Evolutionary conservation across 2,888 invertebrate species (phyloP), one percentile per base, ranked within the genome.

Genomic region (Acronicta leporina): DNA sequence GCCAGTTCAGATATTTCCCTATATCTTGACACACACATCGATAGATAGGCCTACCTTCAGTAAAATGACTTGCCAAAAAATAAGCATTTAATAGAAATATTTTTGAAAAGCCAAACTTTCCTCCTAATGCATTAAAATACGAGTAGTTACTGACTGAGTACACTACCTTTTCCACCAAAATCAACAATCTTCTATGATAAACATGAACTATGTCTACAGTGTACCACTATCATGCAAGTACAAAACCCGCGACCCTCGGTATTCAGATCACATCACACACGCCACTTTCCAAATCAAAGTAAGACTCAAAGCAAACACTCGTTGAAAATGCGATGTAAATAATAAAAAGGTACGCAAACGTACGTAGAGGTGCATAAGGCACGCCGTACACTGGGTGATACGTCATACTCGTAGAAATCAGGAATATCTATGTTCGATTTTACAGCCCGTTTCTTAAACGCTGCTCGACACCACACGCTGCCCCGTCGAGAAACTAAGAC

Each of bases 301-400:
- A 91, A 92, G 89, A 85, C 88, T 85, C 86, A 87, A 80, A 81
- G 92, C 92, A 93, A 94, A 94, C 94, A 94, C 94, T 92, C 92
- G 92, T 88, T 90, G 93, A 92, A 94, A 94, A 94, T 94, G 91
- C 88, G 91, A 85, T 91, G 90, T 94, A 94, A 94, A 94, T 94
- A 94, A 94, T 94, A 94, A 93, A 94, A 92, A 90, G 92, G 92
- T 84, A 85, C 82, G 78, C 71, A 70, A 54, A 71, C 47, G 50
- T 54, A 63, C 51, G 40, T 14, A 54, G 50, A 76, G 91, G 92
- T 84, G 82, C 77, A 75, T 69, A 33, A 25, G 25, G 44, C n/a
- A 20, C n/a, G 20, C n/a, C 5, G 6, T 13, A 38, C 38, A 38
- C 38, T 38, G 38, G 11, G 11, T 33, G 11, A 33, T 33, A 33